Conservation (phyloP, 2,797 vertebrate species). For the Aldrovandia affinis region DNA sequence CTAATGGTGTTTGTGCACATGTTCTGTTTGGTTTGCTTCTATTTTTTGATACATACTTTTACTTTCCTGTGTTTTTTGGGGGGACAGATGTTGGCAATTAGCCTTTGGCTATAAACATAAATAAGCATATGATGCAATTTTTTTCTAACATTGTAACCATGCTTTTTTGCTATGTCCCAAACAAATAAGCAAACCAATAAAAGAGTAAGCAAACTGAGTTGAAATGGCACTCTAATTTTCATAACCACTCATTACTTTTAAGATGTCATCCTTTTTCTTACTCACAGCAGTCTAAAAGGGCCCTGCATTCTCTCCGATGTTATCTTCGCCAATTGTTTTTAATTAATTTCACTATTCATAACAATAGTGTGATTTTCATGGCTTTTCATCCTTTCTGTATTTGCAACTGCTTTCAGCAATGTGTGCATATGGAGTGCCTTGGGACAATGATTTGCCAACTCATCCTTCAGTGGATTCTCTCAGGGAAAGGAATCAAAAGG, state of each 20-base stretch:
- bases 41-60: no score
- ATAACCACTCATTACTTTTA: slow-evolving; percentile 2
- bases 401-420: not conserved
- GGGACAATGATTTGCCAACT: not conserved
- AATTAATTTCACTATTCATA: not conserved
- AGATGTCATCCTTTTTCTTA: not conserved
- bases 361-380: not conserved
- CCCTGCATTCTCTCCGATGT: not conserved
- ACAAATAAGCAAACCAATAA: not conserved
- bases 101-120: no score
- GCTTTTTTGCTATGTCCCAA: no score
- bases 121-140: no score
- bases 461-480: slow-evolving; percentile 7
- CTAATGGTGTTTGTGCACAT: no score
- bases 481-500: not conserved
- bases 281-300: not conserved
- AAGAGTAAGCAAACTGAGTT: not conserved
- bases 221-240: not conserved
- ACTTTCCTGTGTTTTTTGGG: no score
- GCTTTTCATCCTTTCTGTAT: not conserved
- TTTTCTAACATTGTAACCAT: no score
- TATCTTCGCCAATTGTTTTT: not conserved
- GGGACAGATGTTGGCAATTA: no score
- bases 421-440: not conserved
- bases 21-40: no score